Percentiles rank a stretch among this genome's conserved stretches.
Conservation (phyloP, 1,140 invertebrate genomes). For the Pogonomyrmex californicus region DNA sequence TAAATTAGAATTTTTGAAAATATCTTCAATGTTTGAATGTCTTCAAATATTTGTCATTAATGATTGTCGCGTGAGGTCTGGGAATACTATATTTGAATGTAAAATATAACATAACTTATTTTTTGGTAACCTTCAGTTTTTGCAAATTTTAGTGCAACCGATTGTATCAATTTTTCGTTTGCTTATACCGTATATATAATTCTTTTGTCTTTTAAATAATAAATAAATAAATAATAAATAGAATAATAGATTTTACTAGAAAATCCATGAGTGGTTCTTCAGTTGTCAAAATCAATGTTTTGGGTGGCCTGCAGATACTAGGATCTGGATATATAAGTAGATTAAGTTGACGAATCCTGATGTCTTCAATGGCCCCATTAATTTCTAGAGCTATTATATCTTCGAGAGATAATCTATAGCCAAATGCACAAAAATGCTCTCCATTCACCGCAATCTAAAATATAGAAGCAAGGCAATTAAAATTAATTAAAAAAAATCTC, state of each 20-base stretch:
- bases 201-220: not conserved
- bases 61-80: too few species aligned
- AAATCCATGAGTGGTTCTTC: constrained; percentile 76
- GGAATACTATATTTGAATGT: not conserved
- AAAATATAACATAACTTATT: not conserved
- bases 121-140: not conserved
- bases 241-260: constrained; percentile 75
- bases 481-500: not conserved
- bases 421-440: constrained; percentile 91
- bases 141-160: not conserved
- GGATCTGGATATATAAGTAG: constrained; percentile 87
- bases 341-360: constrained; percentile 82
- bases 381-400: constrained; percentile 88
- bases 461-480: constrained; percentile 21
- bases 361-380: constrained; percentile 88
- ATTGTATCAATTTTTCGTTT: not conserved
- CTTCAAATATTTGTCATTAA: too few species aligned
- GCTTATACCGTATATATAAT: not conserved
- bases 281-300: constrained; percentile 74
- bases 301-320: constrained; percentile 78
- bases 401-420: constrained; percentile 88
- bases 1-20: too few species aligned
- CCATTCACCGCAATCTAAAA: constrained; percentile 90
- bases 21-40: too few species aligned
- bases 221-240: not conserved